Conservation (phyloP, 2,113 vertebrate genomes). For the Plestiodon gilberti region DNA sequence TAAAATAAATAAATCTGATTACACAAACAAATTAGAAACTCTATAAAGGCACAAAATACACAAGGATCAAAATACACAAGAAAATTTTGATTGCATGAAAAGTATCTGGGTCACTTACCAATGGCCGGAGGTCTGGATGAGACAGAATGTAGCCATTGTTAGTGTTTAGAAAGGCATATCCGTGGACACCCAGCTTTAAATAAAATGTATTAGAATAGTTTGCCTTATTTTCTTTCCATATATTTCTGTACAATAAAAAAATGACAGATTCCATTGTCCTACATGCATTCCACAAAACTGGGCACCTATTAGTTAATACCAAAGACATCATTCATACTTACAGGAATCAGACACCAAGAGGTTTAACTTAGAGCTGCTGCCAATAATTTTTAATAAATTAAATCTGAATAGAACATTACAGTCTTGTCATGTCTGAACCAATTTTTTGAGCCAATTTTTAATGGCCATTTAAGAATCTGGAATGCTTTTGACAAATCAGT, state of each 20-base stretch:
- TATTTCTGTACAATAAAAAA: neutral
- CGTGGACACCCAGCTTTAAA: slow-evolving; percentile 90
- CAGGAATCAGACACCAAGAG: neutral
- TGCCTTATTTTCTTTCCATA: neutral
- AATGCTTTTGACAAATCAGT: neutral
- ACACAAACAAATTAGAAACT: neutral
- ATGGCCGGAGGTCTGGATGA: slow-evolving; percentile 92
- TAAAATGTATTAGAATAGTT: slow-evolving; percentile 16
- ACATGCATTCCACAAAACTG: neutral
- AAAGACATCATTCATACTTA: neutral
- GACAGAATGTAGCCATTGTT: slow-evolving; percentile 98
- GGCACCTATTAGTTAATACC: neutral
- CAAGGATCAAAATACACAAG: neutral
- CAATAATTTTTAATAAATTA: neutral
- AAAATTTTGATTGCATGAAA: neutral
- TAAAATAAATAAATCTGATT: neutral
- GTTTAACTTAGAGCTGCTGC: neutral
- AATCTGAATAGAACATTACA: neutral
- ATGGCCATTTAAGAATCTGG: neutral
- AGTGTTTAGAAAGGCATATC: slow-evolving; percentile 92
- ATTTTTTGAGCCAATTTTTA: neutral
- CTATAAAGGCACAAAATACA: neutral
- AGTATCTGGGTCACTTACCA: slow-evolving; percentile 78
- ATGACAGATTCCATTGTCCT: neutral
- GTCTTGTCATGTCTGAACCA: neutral